Percentiles rank a stretch among this genome's conserved stretches.
These are phyloP conservation scores for Dryococelus australis DNA, from an alignment of 2,888 invertebrate species.

Conservation along the genomic window DNA sequence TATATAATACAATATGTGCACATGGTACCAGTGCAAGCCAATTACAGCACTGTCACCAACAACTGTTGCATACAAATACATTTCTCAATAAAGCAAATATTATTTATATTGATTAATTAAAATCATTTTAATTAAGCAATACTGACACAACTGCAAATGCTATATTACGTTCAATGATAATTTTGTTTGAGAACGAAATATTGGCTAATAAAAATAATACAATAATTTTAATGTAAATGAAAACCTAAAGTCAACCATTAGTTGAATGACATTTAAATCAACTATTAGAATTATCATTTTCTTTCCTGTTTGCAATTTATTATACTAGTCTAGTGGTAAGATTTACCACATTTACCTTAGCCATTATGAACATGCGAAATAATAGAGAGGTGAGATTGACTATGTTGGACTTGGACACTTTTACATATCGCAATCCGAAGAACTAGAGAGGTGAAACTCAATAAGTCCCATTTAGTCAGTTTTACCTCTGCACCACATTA, in stretches of 20 bases:
- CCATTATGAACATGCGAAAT: neutral
- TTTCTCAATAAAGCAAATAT: neutral
- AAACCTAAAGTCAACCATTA: too few relatives aligned
- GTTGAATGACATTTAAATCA: neutral
- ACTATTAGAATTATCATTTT: neutral
- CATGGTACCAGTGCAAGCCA: neutral
- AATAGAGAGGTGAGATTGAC: neutral
- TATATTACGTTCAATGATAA: too few relatives aligned
- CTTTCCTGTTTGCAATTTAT: neutral
- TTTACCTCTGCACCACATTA: neutral
- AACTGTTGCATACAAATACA: neutral
- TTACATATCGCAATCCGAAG: neutral
- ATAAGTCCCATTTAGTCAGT: constrained; percentile 18
- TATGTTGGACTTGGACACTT: neutral
- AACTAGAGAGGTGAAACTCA: neutral
- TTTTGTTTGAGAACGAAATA: too few relatives aligned
- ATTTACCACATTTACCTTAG: neutral
- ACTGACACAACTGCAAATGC: too few relatives aligned
- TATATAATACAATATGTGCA: too few relatives aligned
- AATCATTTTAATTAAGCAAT: too few relatives aligned
- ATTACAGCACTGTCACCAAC: neutral
- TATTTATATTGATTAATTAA: too few relatives aligned
- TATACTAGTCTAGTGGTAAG: neutral
- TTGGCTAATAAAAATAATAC: too few relatives aligned
- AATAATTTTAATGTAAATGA: too few relatives aligned